Evolutionary conservation across 1,140 invertebrate species (phyloP), one percentile per base, ranked within the genome.

Genomic region (Bombus superbus): DNA sequence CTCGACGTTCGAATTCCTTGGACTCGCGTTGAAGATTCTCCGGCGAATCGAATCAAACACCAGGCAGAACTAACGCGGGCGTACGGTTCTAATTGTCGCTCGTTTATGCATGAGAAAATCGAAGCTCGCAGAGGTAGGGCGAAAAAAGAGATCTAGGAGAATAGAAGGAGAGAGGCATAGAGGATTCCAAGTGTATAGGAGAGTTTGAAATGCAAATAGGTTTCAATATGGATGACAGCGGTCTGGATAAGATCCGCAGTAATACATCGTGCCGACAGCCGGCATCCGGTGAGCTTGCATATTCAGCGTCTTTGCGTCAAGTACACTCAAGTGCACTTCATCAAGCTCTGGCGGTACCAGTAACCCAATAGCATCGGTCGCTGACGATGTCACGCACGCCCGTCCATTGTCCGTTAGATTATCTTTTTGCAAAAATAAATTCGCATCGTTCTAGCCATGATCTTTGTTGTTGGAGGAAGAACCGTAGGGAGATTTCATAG

Each of bases 231-330:
- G 92, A 94, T 93, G 93, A 94, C 93, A 93, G 89, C 72, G 78
- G 89, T 83, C 84, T 81, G 93, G 91, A 94, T 94, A 94, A 94
- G 94, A 94, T 94, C 93, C 92, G 94, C 93, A 93, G 94, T 94
- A 95, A 95, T 95, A 94, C 92, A 94, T 94, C 93, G 94, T 91
- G 92, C 86, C 92, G 94, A 94, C 94, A 94, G 91, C 87, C 91
- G 92, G 92, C 94, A 94, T 94, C 94, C 94, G 94, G 94, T 91
- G 92, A 92, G 89, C 93, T 92, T 94, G 93, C 94, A 95, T 95
- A 95, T 94, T 95, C 94, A 94, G 94, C 90, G 89, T 87, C 92
- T 91, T 92, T 86, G 90, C 91, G 92, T 94, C 92, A 91, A 93
- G 90, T 90, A 92, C 91, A 90, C 86, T 87, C 88, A 90, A 93